These are phyloP conservation scores for Vidua macroura DNA, from an alignment of 2,113 vertebrate genomes.

Conservation along the genomic window DNA sequence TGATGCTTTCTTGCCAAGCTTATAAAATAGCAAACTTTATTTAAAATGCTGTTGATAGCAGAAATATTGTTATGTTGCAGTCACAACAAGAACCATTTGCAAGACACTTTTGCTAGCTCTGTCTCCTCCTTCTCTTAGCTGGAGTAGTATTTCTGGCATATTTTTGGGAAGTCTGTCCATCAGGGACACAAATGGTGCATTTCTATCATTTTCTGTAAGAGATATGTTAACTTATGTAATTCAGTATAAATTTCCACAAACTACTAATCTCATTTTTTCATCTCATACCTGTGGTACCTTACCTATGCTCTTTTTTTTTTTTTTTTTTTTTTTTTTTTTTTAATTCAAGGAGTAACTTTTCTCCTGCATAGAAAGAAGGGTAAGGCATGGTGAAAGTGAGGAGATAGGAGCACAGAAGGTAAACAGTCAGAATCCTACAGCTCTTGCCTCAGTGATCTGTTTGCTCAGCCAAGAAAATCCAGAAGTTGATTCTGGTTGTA, in stretches of 20 bases:
- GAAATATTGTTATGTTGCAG: background rate
- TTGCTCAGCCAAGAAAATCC: background rate
- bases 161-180: conserved; percentile 19
- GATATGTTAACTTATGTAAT: background rate
- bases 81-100: background rate
- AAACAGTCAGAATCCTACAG: background rate
- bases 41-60: background rate
- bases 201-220: background rate
- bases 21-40: background rate
- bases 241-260: background rate
- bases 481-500: background rate
- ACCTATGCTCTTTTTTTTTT: background rate
- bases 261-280: background rate
- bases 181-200: background rate
- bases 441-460: background rate
- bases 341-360: background rate
- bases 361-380: background rate
- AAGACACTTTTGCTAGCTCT: background rate
- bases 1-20: background rate
- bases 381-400: background rate
- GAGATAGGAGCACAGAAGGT: background rate
- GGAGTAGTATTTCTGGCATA: background rate
- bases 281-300: background rate
- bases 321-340: background rate
- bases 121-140: background rate